These are phyloP conservation scores for Syncerus caffer DNA, from an alignment of 2,797 vertebrate genomes.

Conservation along the genomic window DNA sequence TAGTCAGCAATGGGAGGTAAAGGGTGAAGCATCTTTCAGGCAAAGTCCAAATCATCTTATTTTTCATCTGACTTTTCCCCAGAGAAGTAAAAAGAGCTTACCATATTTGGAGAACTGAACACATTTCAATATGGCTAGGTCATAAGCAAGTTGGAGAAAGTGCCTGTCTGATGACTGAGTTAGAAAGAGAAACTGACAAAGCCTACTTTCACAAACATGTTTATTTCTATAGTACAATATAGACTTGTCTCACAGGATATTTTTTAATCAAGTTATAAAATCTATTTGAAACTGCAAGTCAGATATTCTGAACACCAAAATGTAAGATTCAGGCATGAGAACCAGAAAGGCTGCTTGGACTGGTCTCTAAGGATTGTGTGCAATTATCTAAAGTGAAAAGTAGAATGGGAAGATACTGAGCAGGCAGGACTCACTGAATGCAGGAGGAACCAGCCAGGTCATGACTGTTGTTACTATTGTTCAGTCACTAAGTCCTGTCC, in stretches of 20 bases:
- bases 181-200: not conserved
- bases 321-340: not conserved
- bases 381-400: constrained; percentile 59
- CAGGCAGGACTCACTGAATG: constrained; percentile 48
- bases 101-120: not conserved
- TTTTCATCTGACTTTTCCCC: not conserved
- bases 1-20: not conserved
- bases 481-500: not conserved
- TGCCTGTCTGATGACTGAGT: not conserved
- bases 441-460: constrained; percentile 35
- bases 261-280: constrained; percentile 52
- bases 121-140: not conserved
- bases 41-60: not conserved
- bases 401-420: constrained; percentile 41
- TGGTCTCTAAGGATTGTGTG: not conserved
- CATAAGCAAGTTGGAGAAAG: not conserved
- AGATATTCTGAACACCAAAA: constrained; percentile 4
- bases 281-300: not conserved
- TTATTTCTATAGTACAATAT: constrained; percentile 2
- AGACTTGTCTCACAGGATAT: not conserved
- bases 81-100: not conserved
- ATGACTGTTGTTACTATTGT: not conserved
- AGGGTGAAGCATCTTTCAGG: not conserved
- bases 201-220: not conserved
- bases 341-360: not conserved